Evolutionary conservation across 92 coral and sea anemone species (phyloP), one percentile per base, ranked within the genome.

Genomic region (Pocillopora grandis): DNA sequence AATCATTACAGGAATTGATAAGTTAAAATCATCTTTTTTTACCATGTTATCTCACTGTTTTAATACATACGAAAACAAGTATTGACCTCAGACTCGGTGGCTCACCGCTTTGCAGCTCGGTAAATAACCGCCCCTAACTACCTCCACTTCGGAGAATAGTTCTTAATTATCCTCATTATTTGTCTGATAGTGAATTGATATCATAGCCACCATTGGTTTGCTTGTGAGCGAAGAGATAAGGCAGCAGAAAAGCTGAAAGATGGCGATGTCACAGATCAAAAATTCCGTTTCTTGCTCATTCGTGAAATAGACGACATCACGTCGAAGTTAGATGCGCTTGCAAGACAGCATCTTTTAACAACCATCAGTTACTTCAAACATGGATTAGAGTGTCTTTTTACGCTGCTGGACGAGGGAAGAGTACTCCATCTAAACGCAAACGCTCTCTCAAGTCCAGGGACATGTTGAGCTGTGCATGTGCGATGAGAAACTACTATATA

Each of bases 191-290:
- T 27, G 31, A 27, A 27, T 27, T 27, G 31, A 27, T 27, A 27
- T 70, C 1, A 70, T 33, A 21, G 75, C 55, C 36, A 17, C 75
- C 42, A 70, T 70, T 37, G 75, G 75, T 12, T 70, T 77, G 58
- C 4, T 77, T 48, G 19, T 62, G 58, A 77, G 60, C 15, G 48
- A 5, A 18, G 81, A 60, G 81, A 77, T 55, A 31, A 23, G 27
- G 81, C 52, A n/a, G 81, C 69, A 10, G 65, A 77, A 21, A 77
- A 59, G 36, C 70, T 77, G 15, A 60, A 59, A 77, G 62, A 77
- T 35, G 81, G 81, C 42, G 81, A 77, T 21, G 58, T 65, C 1
- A 77, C 81, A 12, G 65, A 77, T 55, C 9, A 76, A 58, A 76
- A 76, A 33, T 77, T 77, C 19, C 81, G 81, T 27, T n/a, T 23